Conservation (phyloP, 2,113 vertebrate species). For the Trochalopteron elliotii region DNA sequence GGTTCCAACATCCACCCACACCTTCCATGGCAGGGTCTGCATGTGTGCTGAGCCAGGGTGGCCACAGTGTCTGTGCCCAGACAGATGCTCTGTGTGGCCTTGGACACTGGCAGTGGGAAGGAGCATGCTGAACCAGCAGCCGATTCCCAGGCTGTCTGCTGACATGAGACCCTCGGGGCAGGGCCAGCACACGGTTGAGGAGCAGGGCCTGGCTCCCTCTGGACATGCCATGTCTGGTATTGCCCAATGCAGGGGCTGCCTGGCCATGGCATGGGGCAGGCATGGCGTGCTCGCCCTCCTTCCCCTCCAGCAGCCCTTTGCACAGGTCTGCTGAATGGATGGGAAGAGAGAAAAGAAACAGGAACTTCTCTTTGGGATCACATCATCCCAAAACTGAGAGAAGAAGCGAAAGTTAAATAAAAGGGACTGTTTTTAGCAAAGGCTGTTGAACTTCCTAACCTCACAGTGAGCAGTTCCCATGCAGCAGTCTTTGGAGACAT, state of each 20-base stretch:
- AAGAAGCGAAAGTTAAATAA: not conserved
- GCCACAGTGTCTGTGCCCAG: fast-evolving
- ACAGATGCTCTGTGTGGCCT: fast-evolving
- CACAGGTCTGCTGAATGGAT: fast-evolving
- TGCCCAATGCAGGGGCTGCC: not conserved
- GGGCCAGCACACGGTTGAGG: not conserved
- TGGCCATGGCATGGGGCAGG: not conserved
- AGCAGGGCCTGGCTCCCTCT: not conserved
- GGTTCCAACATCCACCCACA: not conserved
- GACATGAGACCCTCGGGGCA: not conserved
- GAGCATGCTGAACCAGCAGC: fast-evolving
- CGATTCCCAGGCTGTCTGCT: not conserved
- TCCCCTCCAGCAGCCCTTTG: not conserved
- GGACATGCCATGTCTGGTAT: fast-evolving
- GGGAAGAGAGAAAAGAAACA: not conserved
- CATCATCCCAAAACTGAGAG: constrained; percentile 40
- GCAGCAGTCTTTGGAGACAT: not conserved
- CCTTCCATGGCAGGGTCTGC: not conserved
- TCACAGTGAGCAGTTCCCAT: not conserved
- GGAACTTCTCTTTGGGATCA: not conserved
- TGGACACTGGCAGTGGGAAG: not conserved
- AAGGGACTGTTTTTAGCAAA: not conserved
- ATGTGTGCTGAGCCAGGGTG: fast-evolving
- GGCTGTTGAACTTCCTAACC: not conserved
- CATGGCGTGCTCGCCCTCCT: fast-evolving